Base-by-base conservation (phyloP, 30 jellyfish, hydroid and myxozoan species). In the Cassiopea xamachana region DNA sequence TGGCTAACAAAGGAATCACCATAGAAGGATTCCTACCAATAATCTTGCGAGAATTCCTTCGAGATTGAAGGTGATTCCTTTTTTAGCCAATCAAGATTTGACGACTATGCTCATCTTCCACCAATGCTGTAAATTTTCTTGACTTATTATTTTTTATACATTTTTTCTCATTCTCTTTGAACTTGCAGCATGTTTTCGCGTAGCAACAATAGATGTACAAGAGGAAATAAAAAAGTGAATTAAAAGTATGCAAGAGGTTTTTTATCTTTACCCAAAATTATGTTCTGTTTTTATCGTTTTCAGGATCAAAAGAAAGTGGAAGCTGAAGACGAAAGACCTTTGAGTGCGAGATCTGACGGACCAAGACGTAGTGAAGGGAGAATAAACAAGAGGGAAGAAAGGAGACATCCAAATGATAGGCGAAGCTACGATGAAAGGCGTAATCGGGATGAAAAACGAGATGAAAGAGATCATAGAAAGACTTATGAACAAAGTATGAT, bases 321-420 rank as follows among this genome's bases (percentile, higher is more conserved):
- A 14, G 85, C 15, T 27, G 82, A 71, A 67, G 79, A 87, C 7
- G 94, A 87, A 46, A 69, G 84, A 5, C 89, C 89, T 0, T 6
- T 47, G 10, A 87, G 94, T 77, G 94, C 94, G 46, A 68, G 94
- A 17, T 76, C 94, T 19, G 94, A 87, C 67, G n/a, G 89, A 1
- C 60, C 91, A 48, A 72, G 71, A 62, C 72, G 64, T n/a, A 55
- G 55, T 39, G 87, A 77, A 13, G 96, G 87, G 17, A 82, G 96
- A 67, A 77, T 27, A 1, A 72, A 48, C 82, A 89, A 76, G 75
- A 77, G 96, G 73, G 92, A 89, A 17, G 92, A 89, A 15, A 81
- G 96, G 74, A 73, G 84, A 82, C 83, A 82, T 5, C 73, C 50
- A 44, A 61, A 72, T 73, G 96, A 89, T 10, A 45, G 88, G 27